Conservation (phyloP, 2,797 vertebrate species). For the Limnodromus scolopaceus region DNA sequence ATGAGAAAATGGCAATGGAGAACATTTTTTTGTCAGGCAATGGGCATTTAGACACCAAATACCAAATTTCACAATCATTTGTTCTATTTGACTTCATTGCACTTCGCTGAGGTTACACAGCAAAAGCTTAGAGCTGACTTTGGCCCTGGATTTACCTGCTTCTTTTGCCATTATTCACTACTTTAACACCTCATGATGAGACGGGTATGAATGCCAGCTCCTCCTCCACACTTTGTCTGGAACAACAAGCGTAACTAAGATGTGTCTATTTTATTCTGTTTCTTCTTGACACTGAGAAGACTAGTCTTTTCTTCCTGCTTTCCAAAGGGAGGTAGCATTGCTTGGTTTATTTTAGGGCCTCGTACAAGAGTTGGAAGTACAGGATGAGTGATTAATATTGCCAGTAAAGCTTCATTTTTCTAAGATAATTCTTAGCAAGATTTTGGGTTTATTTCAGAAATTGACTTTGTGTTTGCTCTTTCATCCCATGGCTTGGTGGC, state of each 20-base stretch:
- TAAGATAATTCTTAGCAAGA: neutral
- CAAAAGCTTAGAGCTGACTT: neutral
- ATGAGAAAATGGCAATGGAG: neutral
- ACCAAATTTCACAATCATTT: neutral
- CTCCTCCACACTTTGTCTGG: neutral
- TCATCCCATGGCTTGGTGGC: neutral
- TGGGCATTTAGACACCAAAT: neutral
- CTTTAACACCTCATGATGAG: neutral
- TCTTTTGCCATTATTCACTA: neutral
- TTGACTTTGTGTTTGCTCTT: neutral
- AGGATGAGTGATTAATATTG: neutral
- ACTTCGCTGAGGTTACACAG: neutral
- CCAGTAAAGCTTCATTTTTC: neutral
- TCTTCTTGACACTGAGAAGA: neutral
- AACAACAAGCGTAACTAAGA: neutral
- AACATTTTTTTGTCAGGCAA: slow-evolving; percentile 1
- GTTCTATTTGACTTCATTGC: neutral
- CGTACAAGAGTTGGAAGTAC: slow-evolving; percentile 1
- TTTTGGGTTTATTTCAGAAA: neutral
- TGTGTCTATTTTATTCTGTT: neutral
- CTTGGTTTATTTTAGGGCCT: slow-evolving; percentile 14
- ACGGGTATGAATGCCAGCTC: neutral
- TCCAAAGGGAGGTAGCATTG: neutral
- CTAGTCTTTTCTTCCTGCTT: neutral
- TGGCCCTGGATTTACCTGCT: neutral